Conservation (phyloP, 2,113 vertebrate species). For the Carassius auratus region DNA sequence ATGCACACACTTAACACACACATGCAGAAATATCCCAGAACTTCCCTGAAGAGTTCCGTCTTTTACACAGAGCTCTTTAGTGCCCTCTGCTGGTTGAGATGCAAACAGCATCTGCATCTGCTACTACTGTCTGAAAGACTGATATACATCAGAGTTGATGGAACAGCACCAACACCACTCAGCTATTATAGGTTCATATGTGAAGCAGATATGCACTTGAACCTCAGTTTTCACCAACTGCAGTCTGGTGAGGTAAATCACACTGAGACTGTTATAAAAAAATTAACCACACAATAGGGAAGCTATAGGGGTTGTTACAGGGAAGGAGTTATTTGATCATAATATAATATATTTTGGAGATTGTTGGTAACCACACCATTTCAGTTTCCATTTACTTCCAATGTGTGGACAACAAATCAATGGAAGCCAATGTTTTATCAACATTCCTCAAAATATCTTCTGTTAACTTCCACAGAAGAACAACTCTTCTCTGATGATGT, state of each 20-base stretch:
- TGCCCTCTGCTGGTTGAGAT: constrained; percentile 24
- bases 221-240: neutral
- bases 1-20: neutral
- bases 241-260: neutral
- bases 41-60: neutral
- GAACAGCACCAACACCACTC: neutral
- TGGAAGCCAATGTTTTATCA: too few species aligned
- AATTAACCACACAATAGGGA: neutral
- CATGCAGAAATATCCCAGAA: neutral
- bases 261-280: neutral
- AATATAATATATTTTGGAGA: neutral
- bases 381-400: neutral
- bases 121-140: neutral
- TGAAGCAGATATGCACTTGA: neutral
- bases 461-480: too few species aligned
- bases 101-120: neutral
- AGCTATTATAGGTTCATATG: neutral
- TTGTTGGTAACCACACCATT: neutral
- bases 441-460: too few species aligned
- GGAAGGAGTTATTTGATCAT: neutral
- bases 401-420: neutral
- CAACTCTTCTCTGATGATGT: too few species aligned
- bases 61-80: neutral
- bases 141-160: neutral
- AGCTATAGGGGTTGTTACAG: too few species aligned